Conservation (phyloP, 2,888 invertebrate species). For the Mythimna impura region DNA sequence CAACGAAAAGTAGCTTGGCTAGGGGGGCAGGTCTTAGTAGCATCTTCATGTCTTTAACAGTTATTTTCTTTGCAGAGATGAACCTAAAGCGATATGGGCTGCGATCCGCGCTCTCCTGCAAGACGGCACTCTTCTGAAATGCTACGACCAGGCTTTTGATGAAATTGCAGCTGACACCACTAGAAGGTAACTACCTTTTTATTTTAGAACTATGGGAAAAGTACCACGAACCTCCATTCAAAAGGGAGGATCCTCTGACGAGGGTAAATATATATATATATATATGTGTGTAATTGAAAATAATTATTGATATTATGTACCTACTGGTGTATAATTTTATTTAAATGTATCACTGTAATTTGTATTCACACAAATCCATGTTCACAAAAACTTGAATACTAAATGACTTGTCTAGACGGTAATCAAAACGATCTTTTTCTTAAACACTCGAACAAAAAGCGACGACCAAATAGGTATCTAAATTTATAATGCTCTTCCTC, state of each 20-base stretch:
- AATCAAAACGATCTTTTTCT: conserved; percentile 22
- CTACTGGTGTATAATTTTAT: no score
- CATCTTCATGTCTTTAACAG: neutral
- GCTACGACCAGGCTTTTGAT: conserved; percentile 81
- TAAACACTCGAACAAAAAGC: neutral
- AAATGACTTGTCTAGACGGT: conserved; percentile 1
- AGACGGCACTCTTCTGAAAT: conserved; percentile 77
- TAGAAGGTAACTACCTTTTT: conserved; percentile 72
- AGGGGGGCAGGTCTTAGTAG: no score
- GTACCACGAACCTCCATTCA: no score
- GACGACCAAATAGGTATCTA: neutral
- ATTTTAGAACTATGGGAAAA: no score
- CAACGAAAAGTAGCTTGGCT: no score
- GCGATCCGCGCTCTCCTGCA: conserved; percentile 80
- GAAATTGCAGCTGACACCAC: conserved; percentile 82
- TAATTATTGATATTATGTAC: no score
- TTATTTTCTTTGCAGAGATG: conserved; percentile 73
- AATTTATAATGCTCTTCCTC: neutral
- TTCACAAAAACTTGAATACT: neutral
- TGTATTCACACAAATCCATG: neutral
- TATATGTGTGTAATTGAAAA: no score
- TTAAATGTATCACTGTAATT: neutral
- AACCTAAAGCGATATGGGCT: conserved; percentile 83
- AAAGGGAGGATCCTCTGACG: no score
- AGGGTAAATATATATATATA: no score